Base-by-base conservation (phyloP, 2,888 invertebrate genomes). In the Hanleya hanleyi region DNA sequence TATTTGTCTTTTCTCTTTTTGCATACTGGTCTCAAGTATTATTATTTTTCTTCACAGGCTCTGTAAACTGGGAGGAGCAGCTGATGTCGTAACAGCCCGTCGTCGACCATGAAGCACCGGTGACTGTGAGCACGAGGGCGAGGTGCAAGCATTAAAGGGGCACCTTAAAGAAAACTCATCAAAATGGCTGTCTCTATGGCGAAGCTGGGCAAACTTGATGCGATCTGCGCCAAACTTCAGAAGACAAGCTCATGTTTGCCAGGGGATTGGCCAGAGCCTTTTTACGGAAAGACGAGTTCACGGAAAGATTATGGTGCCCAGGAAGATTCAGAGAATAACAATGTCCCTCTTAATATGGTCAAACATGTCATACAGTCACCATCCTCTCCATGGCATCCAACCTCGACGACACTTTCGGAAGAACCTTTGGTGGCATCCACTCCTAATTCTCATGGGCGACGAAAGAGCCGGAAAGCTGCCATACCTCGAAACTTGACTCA, bases 401-500 rank as follows among this genome's bases (percentile, higher is more conserved):
- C 35, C 35, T 49, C 7, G 26, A 47, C 12, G 41, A 38, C 47
- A 36, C 36, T 1, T 15, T 57, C 57, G 12, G 3, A 12, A 41
- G 12, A 29, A 12, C 71, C 33, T 18, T 5, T 0, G 50, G 41
- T 18, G 65, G 32, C 32, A n/a, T n/a, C 51, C 65, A 33, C 22
- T n/a, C 18, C 18, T n/a, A n/a, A 61, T 61, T 5, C 38, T 18
- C 36, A 33, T 37, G 38, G 36, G 36, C 36, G 81, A 69, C 73
- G 81, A 71, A 82, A 80, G 66, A 80, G 77, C 62, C 71, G 83
- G 50, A 83, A 83, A 77, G 74, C 95, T 89, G 94, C 95, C 91
- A 94, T 94, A 84, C 95, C 95, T 0, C 92, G 95, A 83, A 95
- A 94, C 90, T 94, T 95, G 71, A 83, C 79, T 67, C 81, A 84